Evolutionary conservation across 2,113 vertebrate genomes (phyloP).

Genomic region (Loxodonta africana): DNA sequence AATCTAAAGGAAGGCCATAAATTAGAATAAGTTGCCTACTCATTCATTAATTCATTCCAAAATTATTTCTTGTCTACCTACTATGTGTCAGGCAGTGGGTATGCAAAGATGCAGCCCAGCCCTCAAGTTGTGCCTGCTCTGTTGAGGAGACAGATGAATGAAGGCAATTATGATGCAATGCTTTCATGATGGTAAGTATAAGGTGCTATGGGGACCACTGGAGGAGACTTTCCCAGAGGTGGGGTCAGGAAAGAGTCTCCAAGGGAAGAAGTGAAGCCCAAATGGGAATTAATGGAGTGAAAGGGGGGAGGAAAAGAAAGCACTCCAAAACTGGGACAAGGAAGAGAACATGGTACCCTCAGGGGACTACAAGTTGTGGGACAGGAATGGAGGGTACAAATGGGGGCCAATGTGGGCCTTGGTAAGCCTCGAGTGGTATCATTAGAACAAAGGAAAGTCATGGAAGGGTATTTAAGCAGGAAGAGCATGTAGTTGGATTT

Average conservation of each 20-base stretch:
- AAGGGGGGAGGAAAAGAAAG: neutral
- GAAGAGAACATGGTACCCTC: neutral
- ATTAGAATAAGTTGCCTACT: neutral
- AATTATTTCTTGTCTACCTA: neutral
- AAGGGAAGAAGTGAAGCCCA: neutral
- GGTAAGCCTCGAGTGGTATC: neutral
- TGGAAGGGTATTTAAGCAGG: neutral
- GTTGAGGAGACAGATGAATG: neutral
- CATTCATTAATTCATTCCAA: neutral
- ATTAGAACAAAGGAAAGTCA: neutral
- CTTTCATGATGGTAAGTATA: neutral
- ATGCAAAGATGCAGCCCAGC: too few relatives aligned
- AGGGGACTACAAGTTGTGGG: too few relatives aligned
- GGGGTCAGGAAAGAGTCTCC: neutral
- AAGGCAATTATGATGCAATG: neutral
- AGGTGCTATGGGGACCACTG: neutral
- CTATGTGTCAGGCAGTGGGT: neutral
- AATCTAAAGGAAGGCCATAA: neutral
- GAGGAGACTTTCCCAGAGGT: neutral
- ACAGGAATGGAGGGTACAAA: accelerated
- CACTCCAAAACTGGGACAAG: neutral
- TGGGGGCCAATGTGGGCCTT: neutral
- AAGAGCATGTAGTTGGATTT: too few relatives aligned
- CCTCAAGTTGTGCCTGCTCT: neutral
- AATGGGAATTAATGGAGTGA: neutral